A percentile compares a stretch with the other conserved stretches of the same genome.
Evolutionary conservation across 35 echinoderm and acorn worm genomes (phyloP).

Genomic region (Eucidaris tribuloides): DNA sequence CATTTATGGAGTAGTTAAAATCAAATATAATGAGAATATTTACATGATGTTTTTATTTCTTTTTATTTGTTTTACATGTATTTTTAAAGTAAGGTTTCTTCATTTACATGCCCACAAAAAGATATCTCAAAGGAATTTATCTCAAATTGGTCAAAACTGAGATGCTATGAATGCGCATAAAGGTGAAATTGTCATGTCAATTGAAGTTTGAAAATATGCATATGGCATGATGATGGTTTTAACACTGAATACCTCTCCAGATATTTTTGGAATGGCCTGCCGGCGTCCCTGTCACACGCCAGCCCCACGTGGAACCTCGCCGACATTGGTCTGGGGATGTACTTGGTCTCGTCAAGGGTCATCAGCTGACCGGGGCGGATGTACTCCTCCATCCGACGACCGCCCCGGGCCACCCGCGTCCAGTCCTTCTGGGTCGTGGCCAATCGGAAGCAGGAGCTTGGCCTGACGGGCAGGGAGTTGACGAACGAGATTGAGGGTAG

Average conservation of each 20-base stretch:
- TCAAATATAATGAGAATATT: too few relatives aligned
- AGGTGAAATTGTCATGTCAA: too few relatives aligned
- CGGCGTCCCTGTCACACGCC: slow-evolving; percentile 78
- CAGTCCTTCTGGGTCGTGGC: slow-evolving; percentile 78
- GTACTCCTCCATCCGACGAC: slow-evolving; percentile 54
- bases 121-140: too few relatives aligned
- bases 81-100: too few relatives aligned
- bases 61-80: too few relatives aligned
- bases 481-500: slow-evolving; percentile 93
- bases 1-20: too few relatives aligned
- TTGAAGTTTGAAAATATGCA: too few relatives aligned
- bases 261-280: slow-evolving; percentile 89
- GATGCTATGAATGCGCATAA: too few relatives aligned
- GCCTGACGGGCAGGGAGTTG: slow-evolving; percentile 85
- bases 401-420: slow-evolving; percentile 64
- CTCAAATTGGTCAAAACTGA: too few relatives aligned
- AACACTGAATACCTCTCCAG: slow-evolving; percentile 84
- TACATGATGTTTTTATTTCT: too few relatives aligned
- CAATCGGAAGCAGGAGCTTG: slow-evolving; percentile 82
- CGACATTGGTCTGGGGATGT: slow-evolving; percentile 70
- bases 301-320: slow-evolving; percentile 76
- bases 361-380: slow-evolving; percentile 63
- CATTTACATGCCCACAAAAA: too few relatives aligned
- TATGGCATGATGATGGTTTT: too few relatives aligned
- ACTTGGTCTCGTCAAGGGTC: slow-evolving; percentile 24